Evolutionary conservation across 2,113 vertebrate genomes (phyloP).

Genomic region (Miniopterus natalensis): DNA sequence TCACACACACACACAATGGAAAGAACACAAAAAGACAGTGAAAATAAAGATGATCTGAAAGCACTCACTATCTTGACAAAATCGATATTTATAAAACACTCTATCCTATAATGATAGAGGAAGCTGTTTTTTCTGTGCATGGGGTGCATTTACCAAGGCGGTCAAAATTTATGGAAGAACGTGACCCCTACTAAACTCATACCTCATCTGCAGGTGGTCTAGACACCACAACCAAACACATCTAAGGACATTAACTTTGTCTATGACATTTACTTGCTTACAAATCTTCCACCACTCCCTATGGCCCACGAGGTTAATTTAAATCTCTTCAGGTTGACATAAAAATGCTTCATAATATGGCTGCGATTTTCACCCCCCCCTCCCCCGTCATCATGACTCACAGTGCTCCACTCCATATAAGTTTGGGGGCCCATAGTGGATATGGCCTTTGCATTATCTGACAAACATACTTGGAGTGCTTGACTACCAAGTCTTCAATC

Average conservation of each 20-base stretch:
- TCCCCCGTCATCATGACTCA: not conserved
- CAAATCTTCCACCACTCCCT: not conserved
- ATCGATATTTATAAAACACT: not conserved
- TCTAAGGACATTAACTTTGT: not conserved
- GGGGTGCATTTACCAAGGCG: not conserved
- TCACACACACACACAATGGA: not conserved
- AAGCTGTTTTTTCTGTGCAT: not conserved
- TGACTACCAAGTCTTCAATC: not conserved
- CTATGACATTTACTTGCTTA: not conserved
- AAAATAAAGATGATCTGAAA: slow-evolving; percentile 25
- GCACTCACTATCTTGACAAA: not conserved
- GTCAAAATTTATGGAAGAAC: not conserved
- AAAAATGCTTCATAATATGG: not conserved
- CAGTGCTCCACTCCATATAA: not conserved
- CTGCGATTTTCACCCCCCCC: not conserved
- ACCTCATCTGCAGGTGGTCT: not conserved
- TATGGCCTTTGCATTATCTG: not conserved
- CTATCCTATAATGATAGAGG: not conserved
- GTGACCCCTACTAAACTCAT: not conserved
- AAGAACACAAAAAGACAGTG: not conserved
- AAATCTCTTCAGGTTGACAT: not conserved
- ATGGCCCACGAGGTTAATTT: not conserved
- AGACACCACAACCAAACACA: not conserved
- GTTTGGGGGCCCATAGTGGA: not conserved
- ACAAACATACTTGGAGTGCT: not conserved